Evolutionary conservation across 2,797 vertebrate genomes (phyloP).

Genomic region (Sphenopsis melanotis): DNA sequence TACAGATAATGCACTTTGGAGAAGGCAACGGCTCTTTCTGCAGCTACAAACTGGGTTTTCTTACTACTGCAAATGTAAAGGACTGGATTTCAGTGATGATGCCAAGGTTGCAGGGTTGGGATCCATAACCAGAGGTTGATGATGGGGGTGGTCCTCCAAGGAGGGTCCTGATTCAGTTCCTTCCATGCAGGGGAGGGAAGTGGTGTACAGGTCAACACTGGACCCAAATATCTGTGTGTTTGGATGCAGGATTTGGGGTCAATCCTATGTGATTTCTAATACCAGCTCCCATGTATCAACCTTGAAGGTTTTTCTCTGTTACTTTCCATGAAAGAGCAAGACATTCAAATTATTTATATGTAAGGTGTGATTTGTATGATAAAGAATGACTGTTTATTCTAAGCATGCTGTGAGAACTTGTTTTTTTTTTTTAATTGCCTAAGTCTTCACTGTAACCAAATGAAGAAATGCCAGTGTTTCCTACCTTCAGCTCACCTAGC

Average conservation of each 20-base stretch:
- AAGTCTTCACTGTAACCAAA: background rate
- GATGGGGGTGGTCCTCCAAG: slow-evolving; percentile 15
- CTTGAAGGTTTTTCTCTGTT: slow-evolving; percentile 69
- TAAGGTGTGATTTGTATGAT: background rate
- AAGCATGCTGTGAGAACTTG: background rate
- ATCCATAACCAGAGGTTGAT: slow-evolving; percentile 3
- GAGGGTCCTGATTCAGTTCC: background rate
- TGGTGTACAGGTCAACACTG: background rate
- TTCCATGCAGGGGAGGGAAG: background rate
- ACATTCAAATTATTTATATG: slow-evolving; percentile 57
- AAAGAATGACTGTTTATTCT: slow-evolving; percentile 30
- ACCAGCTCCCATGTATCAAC: slow-evolving; percentile 50
- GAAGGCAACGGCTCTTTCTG: background rate
- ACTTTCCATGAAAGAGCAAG: slow-evolving; percentile 69
- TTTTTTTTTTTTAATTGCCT: background rate
- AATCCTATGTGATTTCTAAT: background rate
- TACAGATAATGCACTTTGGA: background rate
- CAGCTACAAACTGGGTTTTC: background rate
- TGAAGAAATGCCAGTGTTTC: background rate
- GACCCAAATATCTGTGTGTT: background rate
- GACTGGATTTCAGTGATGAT: background rate
- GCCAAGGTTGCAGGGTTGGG: background rate
- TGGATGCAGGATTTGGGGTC: background rate
- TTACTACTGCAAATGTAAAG: background rate
- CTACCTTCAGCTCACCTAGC: background rate